Evolutionary conservation across 2,888 invertebrate genomes (phyloP), one percentile per base, ranked within the genome.

Genomic region (Protodeltote pygarga): DNA sequence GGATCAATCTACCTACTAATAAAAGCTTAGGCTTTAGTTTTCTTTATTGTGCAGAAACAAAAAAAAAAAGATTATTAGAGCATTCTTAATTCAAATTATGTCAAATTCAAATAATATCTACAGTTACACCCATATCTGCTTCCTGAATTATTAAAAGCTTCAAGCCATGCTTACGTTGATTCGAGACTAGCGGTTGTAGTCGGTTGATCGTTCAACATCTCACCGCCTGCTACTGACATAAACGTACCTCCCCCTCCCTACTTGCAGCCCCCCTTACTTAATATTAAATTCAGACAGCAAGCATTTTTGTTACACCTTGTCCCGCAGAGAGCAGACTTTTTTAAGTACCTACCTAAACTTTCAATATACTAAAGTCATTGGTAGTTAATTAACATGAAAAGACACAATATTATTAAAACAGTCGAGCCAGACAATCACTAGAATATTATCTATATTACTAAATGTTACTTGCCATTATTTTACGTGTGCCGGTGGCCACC

Each of bases 251-350:
- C 23, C 11, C 13, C 25, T n/a, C 28, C 15, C 31, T 21, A 35
- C 41, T 35, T 40, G 42, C 39, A 49, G 9, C 34, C 27, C 14
- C 21, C 37, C 9, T 10, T 21, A 24, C 9, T 10, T 21, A 24
- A 49, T 41, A 58, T 58, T 59, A 59, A 46, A 59, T 46, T 38
- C 39, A 37, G 35, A 63, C 49, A 51, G 28, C 29, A 31, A 58
- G 21, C 19, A 37, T 46, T 61, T 42, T 14, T 24, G 29, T 28
- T 25, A 41, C 39, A 45, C 32, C 32, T 42, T 32, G 31, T 9
- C 61, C 24, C 20, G 9, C 28, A 24, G 31, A n/a, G 24, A 3
- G 20, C 25, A 8, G 10, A 51, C 59, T 40, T 40, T 29, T 20
- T 24, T 25, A 29, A 40, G 10, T 19, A n/a, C 24, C 13, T 5